Conservation (phyloP, 2,888 invertebrate genomes). For the Drosophila nigritarsus region DNA sequence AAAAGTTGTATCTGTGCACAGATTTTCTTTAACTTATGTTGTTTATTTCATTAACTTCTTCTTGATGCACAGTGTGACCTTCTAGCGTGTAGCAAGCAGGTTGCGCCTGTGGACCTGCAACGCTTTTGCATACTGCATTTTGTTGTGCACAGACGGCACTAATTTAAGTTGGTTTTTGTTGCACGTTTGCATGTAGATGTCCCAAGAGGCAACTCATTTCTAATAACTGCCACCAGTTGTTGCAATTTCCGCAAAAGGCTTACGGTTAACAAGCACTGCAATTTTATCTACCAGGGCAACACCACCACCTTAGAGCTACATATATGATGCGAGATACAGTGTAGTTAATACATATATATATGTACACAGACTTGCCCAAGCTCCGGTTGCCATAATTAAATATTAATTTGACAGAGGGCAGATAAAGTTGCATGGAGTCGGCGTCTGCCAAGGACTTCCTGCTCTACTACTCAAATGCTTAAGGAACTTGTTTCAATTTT, state of each 20-base stretch:
- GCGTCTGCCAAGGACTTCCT: neutral
- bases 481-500: slow-evolving; percentile 80
- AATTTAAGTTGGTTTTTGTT: slow-evolving; percentile 58
- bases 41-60: neutral
- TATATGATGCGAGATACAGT: neutral
- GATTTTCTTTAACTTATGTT: neutral
- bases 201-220: slow-evolving; percentile 14
- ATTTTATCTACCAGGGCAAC: slow-evolving; percentile 9
- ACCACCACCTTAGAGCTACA: neutral
- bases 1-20: neutral
- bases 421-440: slow-evolving; percentile 11
- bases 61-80: slow-evolving; percentile 36
- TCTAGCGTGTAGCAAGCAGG: slow-evolving; percentile 3
- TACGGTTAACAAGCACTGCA: slow-evolving; percentile 29
- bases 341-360: neutral
- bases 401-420: slow-evolving; percentile 61
- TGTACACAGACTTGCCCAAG: slow-evolving; percentile 1
- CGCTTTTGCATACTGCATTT: slow-evolving; percentile 36
- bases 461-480: slow-evolving; percentile 63
- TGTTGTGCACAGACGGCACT: slow-evolving; percentile 34
- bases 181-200: slow-evolving; percentile 14
- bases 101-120: slow-evolving; percentile 31
- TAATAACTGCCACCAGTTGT: slow-evolving; percentile 57
- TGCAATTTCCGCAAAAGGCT: slow-evolving; percentile 59
- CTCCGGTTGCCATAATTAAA: slow-evolving; percentile 55